phyloP scores from a whole-genome alignment of 2,888 invertebrate species.

The Apeira syringaria region DNA sequence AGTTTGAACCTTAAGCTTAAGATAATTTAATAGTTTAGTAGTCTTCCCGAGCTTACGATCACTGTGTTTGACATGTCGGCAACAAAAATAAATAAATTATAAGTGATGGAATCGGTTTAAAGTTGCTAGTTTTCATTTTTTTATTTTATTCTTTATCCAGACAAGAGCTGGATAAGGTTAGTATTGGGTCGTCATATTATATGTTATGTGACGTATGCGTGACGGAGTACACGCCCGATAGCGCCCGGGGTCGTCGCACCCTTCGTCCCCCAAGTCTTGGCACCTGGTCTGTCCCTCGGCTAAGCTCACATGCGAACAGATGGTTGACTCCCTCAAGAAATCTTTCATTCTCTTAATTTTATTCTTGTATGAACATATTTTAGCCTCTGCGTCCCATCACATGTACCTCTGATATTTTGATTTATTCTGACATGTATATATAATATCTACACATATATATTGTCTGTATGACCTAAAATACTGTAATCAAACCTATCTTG shows the following conservation, averaged over 20 bases:
- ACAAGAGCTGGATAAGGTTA: conserved; percentile 16
- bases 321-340: conserved; percentile 58
- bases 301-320: conserved; percentile 64
- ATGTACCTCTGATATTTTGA: background rate
- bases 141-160: background rate
- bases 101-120: too few species aligned
- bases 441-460: background rate
- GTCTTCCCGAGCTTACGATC: too few species aligned
- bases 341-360: conserved; percentile 36
- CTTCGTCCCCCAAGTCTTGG: conserved; percentile 64
- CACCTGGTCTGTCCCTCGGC: conserved; percentile 74
- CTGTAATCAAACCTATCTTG: conserved; percentile 26
- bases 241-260: conserved; percentile 77
- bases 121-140: background rate
- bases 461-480: conserved; percentile 5
- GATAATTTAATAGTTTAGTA: too few species aligned
- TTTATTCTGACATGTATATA: background rate
- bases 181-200: conserved; percentile 17
- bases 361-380: conserved; percentile 8
- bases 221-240: conserved; percentile 57
- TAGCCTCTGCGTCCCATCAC: background rate
- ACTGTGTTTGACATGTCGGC: too few species aligned
- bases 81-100: too few species aligned
- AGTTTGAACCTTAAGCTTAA: too few species aligned
- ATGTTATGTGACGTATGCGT: conserved; percentile 50